Percentiles rank a stretch among this genome's conserved stretches.
These are phyloP conservation scores for Leptinotarsa juncta DNA, from an alignment of 2,888 invertebrate genomes.

Conservation along the genomic window DNA sequence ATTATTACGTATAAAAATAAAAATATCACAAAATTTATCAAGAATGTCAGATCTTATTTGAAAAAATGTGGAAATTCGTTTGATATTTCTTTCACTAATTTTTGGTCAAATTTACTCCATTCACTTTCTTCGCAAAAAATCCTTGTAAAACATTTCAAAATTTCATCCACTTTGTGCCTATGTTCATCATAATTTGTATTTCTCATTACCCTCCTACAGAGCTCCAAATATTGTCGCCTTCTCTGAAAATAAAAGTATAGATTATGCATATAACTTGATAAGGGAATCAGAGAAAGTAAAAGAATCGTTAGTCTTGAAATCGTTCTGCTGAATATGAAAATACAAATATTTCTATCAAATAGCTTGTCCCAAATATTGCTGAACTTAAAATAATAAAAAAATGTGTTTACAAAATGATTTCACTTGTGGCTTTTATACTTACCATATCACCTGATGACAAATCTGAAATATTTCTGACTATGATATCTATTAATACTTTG, in stretches of 20 bases:
- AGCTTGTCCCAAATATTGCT: too few species aligned
- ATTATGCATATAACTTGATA: too few species aligned
- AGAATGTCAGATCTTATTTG: conserved; percentile 62
- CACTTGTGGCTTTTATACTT: conserved; percentile 47
- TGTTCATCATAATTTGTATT: conserved; percentile 86
- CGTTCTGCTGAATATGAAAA: too few species aligned
- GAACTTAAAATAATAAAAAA: too few species aligned
- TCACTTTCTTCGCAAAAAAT: conserved; percentile 88
- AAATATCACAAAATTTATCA: conserved; percentile 24
- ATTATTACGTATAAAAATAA: conserved; percentile 23
- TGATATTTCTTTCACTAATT: conserved; percentile 82
- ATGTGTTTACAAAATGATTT: too few species aligned
- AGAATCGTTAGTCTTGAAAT: too few species aligned
- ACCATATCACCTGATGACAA: conserved; percentile 88
- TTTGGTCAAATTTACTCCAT: conserved; percentile 80
- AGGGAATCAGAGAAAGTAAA: too few species aligned
- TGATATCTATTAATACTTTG: conserved; percentile 93
- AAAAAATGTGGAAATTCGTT: conserved; percentile 87
- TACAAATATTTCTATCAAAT: too few species aligned
- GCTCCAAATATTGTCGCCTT: conserved; percentile 81
- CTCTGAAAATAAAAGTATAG: conserved; percentile 66
- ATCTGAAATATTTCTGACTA: conserved; percentile 90
- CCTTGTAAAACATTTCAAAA: conserved; percentile 85
- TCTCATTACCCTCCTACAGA: conserved; percentile 83
- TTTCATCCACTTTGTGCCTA: conserved; percentile 82